Conservation (phyloP, 2,888 invertebrate species). For the Trichopria drosophilae region DNA sequence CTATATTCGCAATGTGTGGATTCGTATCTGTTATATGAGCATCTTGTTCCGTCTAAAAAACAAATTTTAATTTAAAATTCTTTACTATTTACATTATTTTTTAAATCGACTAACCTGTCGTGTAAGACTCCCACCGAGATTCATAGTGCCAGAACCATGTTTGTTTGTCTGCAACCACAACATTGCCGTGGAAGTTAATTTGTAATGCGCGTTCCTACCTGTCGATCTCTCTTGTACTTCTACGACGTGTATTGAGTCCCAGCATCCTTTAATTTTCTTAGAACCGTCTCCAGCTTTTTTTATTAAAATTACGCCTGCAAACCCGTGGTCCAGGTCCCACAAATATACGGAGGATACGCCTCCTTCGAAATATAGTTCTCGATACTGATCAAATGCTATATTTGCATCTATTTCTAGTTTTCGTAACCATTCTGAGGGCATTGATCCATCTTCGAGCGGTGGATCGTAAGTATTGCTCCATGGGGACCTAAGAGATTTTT, state of each 20-base stretch:
- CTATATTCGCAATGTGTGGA: slow-evolving; percentile 98
- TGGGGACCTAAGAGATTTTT: slow-evolving; percentile 72
- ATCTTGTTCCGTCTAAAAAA: slow-evolving; percentile 83
- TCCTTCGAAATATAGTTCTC: slow-evolving; percentile 99
- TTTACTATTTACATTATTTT: slow-evolving; percentile 7
- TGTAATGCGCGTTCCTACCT: slow-evolving; percentile 94
- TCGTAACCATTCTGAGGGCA: slow-evolving; percentile 94
- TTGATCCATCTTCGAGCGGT: slow-evolving; percentile 95
- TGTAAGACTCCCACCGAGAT: slow-evolving; percentile 96
- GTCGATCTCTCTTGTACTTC: slow-evolving; percentile 97
- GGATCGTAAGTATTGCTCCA: slow-evolving; percentile 99
- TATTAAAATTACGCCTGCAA: slow-evolving; percentile 96
- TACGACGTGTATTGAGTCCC: slow-evolving; percentile 99
- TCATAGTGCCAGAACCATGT: slow-evolving; percentile 96
- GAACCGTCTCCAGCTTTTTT: slow-evolving; percentile 99
- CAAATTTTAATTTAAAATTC: slow-evolving; percentile 6
- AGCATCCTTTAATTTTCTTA: slow-evolving; percentile 98
- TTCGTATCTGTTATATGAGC: slow-evolving; percentile 87
- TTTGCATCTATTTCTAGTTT: slow-evolving; percentile 98
- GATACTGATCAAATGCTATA: slow-evolving; percentile 96
- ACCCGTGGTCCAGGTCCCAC: slow-evolving; percentile 99
- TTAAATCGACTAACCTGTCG: slow-evolving; percentile 73
- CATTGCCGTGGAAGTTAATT: slow-evolving; percentile 99
- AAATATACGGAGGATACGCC: slow-evolving; percentile 99
- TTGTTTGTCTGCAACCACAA: slow-evolving; percentile 98